A percentile compares a stretch with the other conserved stretches of the same genome.
phyloP scores from a whole-genome alignment of 2,797 vertebrate species.

The Pristis pectinata region DNA sequence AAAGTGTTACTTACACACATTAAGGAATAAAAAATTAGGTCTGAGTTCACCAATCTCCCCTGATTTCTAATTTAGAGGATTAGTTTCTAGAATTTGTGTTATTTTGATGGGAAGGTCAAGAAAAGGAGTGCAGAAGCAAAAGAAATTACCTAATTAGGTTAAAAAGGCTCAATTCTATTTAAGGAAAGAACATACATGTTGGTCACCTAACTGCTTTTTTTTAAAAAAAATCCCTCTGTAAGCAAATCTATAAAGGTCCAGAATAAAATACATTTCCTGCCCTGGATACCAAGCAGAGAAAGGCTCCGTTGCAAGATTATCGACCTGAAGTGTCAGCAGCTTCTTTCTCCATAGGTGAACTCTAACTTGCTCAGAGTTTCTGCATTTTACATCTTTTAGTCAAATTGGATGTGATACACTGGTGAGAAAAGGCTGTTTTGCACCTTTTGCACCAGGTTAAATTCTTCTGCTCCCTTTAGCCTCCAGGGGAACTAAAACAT shows the following conservation, averaged over 20 bases:
- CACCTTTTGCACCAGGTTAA: not conserved
- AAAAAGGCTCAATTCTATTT: not conserved
- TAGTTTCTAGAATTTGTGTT: not conserved
- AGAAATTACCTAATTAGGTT: not conserved
- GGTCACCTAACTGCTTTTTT: not conserved
- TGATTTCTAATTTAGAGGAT: not conserved
- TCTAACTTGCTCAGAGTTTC: too few species aligned
- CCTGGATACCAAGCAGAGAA: not conserved
- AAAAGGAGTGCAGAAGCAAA: too few species aligned
- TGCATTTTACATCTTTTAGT: too few species aligned
- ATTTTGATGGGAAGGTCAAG: not conserved
- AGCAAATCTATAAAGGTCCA: not conserved
- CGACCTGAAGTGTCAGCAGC: not conserved
- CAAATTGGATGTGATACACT: too few species aligned
- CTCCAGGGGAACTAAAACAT: not conserved
- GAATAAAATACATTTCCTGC: not conserved
- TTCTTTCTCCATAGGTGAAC: too few species aligned
- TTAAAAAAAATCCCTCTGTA: not conserved
- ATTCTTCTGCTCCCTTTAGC: not conserved
- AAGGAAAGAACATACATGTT: not conserved
- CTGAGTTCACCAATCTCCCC: not conserved
- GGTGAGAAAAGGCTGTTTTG: not conserved
- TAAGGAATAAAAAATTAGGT: not conserved
- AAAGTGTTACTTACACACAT: not conserved
- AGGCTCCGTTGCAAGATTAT: not conserved